Base-by-base conservation (phyloP, 1,140 invertebrate genomes). In the Potamilus streckersoni region DNA sequence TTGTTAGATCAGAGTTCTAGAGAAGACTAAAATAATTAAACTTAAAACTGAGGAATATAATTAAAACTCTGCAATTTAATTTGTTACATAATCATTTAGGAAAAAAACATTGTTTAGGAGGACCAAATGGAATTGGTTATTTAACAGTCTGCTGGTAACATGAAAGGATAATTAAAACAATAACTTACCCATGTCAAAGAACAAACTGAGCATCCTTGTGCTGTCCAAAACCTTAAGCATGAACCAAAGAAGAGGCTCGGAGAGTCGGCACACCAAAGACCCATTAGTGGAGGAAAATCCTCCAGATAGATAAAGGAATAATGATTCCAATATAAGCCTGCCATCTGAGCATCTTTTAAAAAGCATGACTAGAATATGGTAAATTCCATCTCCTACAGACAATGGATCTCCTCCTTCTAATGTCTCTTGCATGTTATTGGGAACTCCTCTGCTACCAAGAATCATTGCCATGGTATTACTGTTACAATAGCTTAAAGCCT, bases 371-470 rank as follows among this genome's bases (percentile, higher is more conserved):
- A 97, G 91, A 68, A 97, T 92, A 86, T 95, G 94, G 80, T 96
- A 96, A 3, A 96, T 93, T 14, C 94, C 94, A 86, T 97, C 96
- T 2, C 94, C 93, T 62, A 96, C 93, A 0, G 94, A 95, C 20
- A 93, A 88, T 2, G 93, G 92, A 76, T 94, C 93, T 5, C 91
- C 91, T 5, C 76, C 79, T 27, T 81, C 80, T 69, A 87, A 81
- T n/a, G 82, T 81, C 16, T 89, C 87, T 68, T 86, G 83, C 74
- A 83, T 78, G 61, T 79, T 79, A 67, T 75, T 79, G 31, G 77
- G 77, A 61, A 87, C 80, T 64, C 82, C 89, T 79, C 82, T 83
- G 71, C 79, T 82, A 27, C 79, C 88, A 71, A 88, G 78, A 69
- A 86, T 86, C 80, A 83, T 87, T 58, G 82, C 89, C 87, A 87